Conservation (phyloP, 2,888 invertebrate genomes). For the Trachelus iudaicus region DNA sequence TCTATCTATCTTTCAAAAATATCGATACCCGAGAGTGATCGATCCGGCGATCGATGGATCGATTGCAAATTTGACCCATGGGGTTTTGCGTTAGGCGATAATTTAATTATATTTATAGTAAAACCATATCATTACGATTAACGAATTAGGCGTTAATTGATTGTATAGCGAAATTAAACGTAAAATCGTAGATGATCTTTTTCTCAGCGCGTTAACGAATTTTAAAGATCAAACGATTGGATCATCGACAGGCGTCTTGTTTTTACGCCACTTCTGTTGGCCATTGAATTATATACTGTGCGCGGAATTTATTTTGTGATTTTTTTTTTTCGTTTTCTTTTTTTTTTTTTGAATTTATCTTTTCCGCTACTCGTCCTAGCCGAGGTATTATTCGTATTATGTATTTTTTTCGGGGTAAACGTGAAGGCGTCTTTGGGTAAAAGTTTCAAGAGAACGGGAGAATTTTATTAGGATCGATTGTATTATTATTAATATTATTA, state of each 20-base stretch:
- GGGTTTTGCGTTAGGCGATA: constrained; percentile 29
- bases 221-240: background rate
- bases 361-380: background rate
- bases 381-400: background rate
- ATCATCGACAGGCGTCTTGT: background rate
- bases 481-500: background rate
- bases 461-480: background rate
- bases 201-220: background rate
- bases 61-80: background rate
- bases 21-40: background rate
- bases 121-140: constrained; percentile 58
- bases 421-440: background rate
- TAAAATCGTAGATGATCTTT: background rate
- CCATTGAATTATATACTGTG: background rate
- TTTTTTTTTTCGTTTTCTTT: background rate
- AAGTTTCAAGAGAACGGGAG: background rate
- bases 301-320: background rate
- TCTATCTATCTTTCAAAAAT: background rate
- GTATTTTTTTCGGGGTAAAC: background rate
- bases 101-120: constrained; percentile 55
- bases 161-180: constrained; percentile 25
- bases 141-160: constrained; percentile 50
- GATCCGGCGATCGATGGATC: background rate
- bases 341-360: background rate
- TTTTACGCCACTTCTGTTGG: background rate